Conservation (phyloP, 2,113 vertebrate species). For the Nesoenas mayeri region DNA sequence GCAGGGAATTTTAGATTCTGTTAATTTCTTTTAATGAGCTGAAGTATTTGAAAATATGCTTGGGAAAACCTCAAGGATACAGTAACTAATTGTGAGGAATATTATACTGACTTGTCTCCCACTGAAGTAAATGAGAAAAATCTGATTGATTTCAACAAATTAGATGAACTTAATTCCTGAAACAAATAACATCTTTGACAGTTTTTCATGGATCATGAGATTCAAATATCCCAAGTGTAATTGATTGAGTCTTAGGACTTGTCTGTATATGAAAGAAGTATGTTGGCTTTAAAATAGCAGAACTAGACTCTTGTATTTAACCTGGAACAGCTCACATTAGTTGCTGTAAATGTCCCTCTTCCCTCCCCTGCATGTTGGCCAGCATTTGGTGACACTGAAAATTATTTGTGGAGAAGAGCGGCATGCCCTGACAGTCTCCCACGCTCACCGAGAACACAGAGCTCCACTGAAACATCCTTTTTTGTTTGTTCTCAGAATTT, state of each 20-base stretch:
- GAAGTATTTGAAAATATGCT: not conserved
- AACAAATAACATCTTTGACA: not conserved
- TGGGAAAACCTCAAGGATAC: not conserved
- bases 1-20: not conserved
- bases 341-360: not conserved
- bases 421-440: not conserved
- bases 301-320: not conserved
- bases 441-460: slow-evolving; percentile 8
- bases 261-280: not conserved
- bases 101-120: not conserved
- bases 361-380: not conserved
- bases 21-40: slow-evolving; percentile 7
- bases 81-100: not conserved
- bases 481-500: slow-evolving; percentile 41
- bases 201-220: not conserved
- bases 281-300: not conserved
- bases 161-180: not conserved
- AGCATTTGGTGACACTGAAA: slow-evolving; percentile 6
- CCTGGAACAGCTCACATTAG: not conserved
- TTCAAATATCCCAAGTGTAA: not conserved
- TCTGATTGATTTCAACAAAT: not conserved
- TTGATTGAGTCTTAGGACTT: not conserved
- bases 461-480: slow-evolving; percentile 25
- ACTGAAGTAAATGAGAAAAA: not conserved
- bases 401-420: not conserved